Percentiles rank a stretch among this genome's conserved stretches.
Evolutionary conservation across 1,140 invertebrate species (phyloP).

Genomic region (Macrobrachium rosenbergii): DNA sequence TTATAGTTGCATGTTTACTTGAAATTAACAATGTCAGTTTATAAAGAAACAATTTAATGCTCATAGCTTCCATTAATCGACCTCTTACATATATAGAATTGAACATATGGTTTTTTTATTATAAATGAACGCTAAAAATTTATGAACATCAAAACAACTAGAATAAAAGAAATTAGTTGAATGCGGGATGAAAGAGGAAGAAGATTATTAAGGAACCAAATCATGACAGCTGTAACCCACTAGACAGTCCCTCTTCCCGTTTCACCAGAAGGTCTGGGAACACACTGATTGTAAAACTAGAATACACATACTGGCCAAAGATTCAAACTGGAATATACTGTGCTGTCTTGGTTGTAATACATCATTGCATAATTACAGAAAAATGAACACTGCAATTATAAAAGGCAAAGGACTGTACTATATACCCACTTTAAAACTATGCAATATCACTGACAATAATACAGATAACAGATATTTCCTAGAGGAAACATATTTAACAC

Average conservation of each 20-base stretch:
- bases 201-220: conserved; percentile 34
- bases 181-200: conserved; percentile 58
- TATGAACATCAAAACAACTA: conserved; percentile 53
- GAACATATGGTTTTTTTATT: conserved; percentile 46
- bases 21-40: no score
- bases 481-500: no score
- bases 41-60: neutral
- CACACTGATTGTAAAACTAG: neutral
- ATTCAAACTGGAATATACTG: neutral
- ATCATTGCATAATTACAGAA: no score
- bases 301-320: neutral
- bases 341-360: no score
- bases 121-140: conserved; percentile 29
- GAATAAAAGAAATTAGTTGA: conserved; percentile 43
- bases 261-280: neutral
- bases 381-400: no score
- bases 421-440: no score
- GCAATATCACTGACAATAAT: no score
- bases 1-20: no score
- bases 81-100: conserved; percentile 52
- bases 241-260: conserved; percentile 14
- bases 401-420: no score
- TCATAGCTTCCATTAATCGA: conserved; percentile 52
- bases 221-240: conserved; percentile 28
- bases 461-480: no score